These are phyloP conservation scores for Melanostoma scalare DNA, from an alignment of 2,888 invertebrate species.

Conservation along the genomic window DNA sequence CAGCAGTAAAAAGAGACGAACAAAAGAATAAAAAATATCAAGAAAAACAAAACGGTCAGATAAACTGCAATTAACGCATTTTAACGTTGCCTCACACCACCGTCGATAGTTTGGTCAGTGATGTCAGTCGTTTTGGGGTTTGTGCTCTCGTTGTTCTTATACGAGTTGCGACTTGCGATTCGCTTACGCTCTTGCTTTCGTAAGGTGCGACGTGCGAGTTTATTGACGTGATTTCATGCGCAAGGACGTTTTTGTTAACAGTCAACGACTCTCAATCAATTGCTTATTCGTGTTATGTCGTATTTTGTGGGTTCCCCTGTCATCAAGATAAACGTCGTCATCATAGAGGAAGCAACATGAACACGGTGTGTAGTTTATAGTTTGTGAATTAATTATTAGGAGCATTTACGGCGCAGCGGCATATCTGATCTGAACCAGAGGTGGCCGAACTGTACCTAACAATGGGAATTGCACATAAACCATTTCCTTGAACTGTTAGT, in stretches of 20 bases:
- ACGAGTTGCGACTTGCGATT: not conserved
- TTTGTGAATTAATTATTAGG: no score
- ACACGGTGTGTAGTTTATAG: no score
- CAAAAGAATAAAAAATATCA: not conserved
- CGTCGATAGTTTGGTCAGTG: not conserved
- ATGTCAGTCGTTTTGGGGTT: not conserved
- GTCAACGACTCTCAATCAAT: slow-evolving; percentile 25
- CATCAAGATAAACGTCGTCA: no score
- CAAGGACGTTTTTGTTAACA: slow-evolving; percentile 24
- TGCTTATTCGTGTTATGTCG: no score
- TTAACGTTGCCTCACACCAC: slow-evolving; percentile 18
- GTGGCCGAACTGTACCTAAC: no score
- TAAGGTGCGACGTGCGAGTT: not conserved
- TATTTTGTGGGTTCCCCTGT: no score
- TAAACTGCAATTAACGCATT: slow-evolving; percentile 60
- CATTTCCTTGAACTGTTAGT: no score
- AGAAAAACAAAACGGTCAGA: slow-evolving; percentile 15
- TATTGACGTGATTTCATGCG: not conserved
- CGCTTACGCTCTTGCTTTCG: no score
- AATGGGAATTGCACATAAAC: no score
- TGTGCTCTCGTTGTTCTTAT: slow-evolving; percentile 25
- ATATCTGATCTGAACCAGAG: no score
- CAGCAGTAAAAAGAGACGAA: slow-evolving; percentile 25
- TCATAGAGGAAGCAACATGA: no score
- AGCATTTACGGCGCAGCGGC: no score